A percentile compares a stretch with the other conserved stretches of the same genome.
Conservation (phyloP, 2,797 vertebrate species). For the Parambassis ranga region DNA sequence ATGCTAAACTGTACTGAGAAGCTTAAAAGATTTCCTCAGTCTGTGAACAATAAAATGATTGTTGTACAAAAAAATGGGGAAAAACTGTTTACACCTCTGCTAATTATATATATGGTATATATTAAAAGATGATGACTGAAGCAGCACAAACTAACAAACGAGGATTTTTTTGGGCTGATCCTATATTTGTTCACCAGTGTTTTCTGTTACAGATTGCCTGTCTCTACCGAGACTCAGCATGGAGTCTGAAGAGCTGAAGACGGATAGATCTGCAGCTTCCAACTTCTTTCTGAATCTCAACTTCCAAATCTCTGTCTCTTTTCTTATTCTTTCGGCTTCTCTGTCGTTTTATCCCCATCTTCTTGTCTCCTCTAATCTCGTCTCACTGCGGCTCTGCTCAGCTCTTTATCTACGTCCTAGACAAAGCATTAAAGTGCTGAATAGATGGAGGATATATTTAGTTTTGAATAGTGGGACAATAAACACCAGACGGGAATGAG, state of each 20-base stretch:
- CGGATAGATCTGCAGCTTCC: constrained; percentile 27
- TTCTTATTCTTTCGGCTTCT: constrained; percentile 38
- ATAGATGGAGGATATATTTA: constrained; percentile 24
- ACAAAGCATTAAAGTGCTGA: constrained; percentile 49
- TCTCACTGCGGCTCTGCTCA: constrained; percentile 19
- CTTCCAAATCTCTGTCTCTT: constrained; percentile 44
- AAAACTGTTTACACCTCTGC: no score
- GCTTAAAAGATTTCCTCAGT: constrained; percentile 35
- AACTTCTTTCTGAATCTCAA: constrained; percentile 41
- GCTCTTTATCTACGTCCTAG: constrained; percentile 44
- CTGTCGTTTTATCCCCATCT: constrained; percentile 32
- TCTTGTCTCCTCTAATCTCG: constrained; percentile 56
- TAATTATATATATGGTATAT: no score
- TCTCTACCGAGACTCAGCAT: constrained; percentile 11
- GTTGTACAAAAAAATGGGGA: constrained; percentile 22
- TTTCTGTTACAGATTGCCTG: not conserved
- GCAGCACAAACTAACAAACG: not conserved
- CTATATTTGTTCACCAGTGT: not conserved
- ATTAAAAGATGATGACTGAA: no score
- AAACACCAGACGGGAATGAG: not conserved
- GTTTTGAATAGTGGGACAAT: constrained; percentile 17
- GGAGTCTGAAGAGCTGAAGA: constrained; percentile 9
- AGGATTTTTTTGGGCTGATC: not conserved
- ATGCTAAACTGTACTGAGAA: constrained; percentile 4
- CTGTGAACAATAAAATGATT: constrained; percentile 26